These are phyloP conservation scores for Oscheius sp. DNA, from an alignment of 2,888 invertebrate species.

Conservation along the genomic window DNA sequence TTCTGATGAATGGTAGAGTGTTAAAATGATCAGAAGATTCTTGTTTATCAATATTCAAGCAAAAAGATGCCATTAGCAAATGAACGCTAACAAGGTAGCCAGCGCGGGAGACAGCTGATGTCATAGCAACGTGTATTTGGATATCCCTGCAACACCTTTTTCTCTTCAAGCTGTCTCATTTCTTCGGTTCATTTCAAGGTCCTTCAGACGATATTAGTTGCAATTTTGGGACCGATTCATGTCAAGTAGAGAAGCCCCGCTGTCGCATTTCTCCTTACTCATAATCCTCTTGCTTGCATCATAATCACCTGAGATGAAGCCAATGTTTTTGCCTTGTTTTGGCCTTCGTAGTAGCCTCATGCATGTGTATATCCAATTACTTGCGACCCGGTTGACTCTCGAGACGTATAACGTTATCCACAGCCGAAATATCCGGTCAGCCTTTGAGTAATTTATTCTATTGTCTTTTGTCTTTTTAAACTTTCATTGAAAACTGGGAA, in stretches of 20 bases:
- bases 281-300: not conserved
- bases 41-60: too few species aligned
- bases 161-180: not conserved
- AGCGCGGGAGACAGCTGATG: conserved; percentile 10
- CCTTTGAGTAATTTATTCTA: not conserved
- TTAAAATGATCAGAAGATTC: not conserved
- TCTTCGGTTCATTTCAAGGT: conserved; percentile 8
- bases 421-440: not conserved
- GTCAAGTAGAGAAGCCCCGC: too few species aligned
- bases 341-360: conserved; percentile 17
- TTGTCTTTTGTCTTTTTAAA: not conserved
- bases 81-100: conserved; percentile 25
- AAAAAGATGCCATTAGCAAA: conserved; percentile 23
- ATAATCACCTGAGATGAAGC: not conserved
- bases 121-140: conserved; percentile 17
- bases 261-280: too few species aligned
- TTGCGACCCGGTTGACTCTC: conserved; percentile 29
- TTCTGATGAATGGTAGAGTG: not conserved
- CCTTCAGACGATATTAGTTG: conserved; percentile 27
- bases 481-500: not conserved
- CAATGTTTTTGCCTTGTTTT: not conserved
- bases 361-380: conserved; percentile 30
- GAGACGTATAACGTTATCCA: conserved; percentile 5
- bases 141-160: not conserved
- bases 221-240: conserved; percentile 3